Evolutionary conservation across 2,888 invertebrate genomes (phyloP), one percentile per base, ranked within the genome.

Genomic region (Deilephila elpenor): DNA sequence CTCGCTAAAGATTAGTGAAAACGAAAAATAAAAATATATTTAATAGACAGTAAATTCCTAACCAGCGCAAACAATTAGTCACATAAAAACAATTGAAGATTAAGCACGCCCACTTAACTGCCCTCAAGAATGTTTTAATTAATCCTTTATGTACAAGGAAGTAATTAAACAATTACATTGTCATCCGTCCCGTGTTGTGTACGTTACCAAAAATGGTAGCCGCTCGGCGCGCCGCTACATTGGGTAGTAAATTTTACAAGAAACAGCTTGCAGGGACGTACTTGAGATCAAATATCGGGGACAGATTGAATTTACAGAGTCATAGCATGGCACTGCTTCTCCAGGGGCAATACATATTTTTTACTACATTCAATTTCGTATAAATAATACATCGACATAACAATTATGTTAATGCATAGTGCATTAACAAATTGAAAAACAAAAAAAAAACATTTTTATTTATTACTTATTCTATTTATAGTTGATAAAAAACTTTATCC

Each of bases 181-280:
- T 77, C 72, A 62, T 73, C 44, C 73, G 72, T 70, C 74, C 75
- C 74, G 71, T 59, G 51, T 71, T 59, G 70, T 62, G 34, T 70
- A 73, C 74, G 61, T 73, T 70, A 20, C 79, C 77, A 71, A 78
- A 80, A 80, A 79, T 74, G 80, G 78, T 73, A 80, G 71, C 20
- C 56, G 34, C 51, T 44, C 17, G 51, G 20, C 19, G n/a, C 32
- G 53, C 19, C 51, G 62, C 25, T 72, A 73, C 73, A 70, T 73
- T 72, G 64, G 71, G 56, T 70, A 78, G 76, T 83, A 79, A 80
- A 79, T 82, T 44, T 82, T 81, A 82, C 81, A 78, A 78, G 81
- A 79, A 79, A 81, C 77, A 78, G 25, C n/a, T 20, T 7, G 6
- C 64, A 44, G 67, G 67, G 51, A 51, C 51, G 67, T 25, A 67